A percentile compares a stretch with the other conserved stretches of the same genome.
phyloP scores from a whole-genome alignment of 2,113 vertebrate genomes.

The Notechis scutatus region DNA sequence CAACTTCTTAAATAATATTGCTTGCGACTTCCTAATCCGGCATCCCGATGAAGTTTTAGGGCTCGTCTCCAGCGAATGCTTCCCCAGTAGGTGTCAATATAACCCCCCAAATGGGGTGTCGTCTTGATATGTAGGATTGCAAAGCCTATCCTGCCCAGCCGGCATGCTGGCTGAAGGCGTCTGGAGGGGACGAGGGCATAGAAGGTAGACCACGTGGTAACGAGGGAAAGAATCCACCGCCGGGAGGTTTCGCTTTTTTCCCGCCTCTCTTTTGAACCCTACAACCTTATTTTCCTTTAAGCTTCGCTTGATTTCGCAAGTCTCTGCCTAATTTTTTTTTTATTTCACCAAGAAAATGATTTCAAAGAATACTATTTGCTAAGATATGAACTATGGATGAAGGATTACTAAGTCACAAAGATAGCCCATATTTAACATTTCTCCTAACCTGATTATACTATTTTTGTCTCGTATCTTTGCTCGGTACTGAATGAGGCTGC shows the following conservation, averaged over 20 bases:
- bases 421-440: slow-evolving; percentile 52
- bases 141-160: background rate
- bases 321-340: background rate
- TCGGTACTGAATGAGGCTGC: background rate
- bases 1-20: background rate
- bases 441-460: slow-evolving; percentile 53
- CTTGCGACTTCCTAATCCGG: background rate
- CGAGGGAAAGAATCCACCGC: background rate
- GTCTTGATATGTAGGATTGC: background rate
- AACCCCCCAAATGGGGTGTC: background rate
- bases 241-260: background rate
- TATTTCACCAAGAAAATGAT: slow-evolving; percentile 19
- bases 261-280: background rate
- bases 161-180: background rate
- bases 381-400: slow-evolving; percentile 38
- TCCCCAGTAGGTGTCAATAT: background rate
- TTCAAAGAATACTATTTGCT: slow-evolving; percentile 46
- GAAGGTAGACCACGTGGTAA: background rate
- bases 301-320: background rate
- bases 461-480: background rate
- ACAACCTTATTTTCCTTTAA: background rate
- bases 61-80: background rate
- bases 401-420: slow-evolving; percentile 37
- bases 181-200: background rate
- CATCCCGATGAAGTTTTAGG: too few relatives aligned